These are phyloP conservation scores for Aleiodes alternator DNA, from an alignment of 2,888 invertebrate genomes.

Conservation along the genomic window DNA sequence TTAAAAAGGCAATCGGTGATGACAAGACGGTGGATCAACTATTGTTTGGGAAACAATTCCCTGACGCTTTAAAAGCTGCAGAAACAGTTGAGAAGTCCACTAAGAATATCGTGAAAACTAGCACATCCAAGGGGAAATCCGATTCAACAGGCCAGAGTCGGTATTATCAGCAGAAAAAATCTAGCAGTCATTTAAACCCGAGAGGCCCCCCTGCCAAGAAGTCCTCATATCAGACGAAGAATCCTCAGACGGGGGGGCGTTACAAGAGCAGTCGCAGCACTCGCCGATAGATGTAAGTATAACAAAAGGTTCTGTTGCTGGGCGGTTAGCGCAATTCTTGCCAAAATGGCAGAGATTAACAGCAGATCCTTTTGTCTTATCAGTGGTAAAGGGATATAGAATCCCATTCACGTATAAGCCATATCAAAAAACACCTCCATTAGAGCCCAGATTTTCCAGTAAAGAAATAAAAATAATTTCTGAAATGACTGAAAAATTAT, in stretches of 20 bases:
- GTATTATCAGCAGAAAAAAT: neutral
- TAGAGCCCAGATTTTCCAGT: neutral
- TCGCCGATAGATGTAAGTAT: conserved; percentile 8
- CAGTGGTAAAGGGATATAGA: neutral
- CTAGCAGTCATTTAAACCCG: neutral
- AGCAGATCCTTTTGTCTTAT: conserved; percentile 5
- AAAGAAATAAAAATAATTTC: neutral
- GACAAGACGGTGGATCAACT: too few relatives aligned
- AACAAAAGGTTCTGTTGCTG: neutral
- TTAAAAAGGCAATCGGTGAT: too few relatives aligned
- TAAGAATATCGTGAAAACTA: too few relatives aligned
- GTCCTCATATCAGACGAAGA: neutral
- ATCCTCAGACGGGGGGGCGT: neutral
- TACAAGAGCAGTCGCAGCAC: neutral
- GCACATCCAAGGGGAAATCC: neutral
- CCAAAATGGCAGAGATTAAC: neutral
- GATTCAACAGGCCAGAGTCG: neutral
- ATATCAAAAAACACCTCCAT: neutral
- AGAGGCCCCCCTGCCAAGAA: neutral
- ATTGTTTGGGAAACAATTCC: too few relatives aligned
- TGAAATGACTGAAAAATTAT: neutral
- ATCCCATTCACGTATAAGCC: neutral
- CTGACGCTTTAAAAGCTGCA: neutral
- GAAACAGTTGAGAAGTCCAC: neutral
- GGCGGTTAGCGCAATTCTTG: neutral